phyloP scores from a whole-genome alignment of 2,113 vertebrate genomes.

The Tauraco erythrolophus region DNA sequence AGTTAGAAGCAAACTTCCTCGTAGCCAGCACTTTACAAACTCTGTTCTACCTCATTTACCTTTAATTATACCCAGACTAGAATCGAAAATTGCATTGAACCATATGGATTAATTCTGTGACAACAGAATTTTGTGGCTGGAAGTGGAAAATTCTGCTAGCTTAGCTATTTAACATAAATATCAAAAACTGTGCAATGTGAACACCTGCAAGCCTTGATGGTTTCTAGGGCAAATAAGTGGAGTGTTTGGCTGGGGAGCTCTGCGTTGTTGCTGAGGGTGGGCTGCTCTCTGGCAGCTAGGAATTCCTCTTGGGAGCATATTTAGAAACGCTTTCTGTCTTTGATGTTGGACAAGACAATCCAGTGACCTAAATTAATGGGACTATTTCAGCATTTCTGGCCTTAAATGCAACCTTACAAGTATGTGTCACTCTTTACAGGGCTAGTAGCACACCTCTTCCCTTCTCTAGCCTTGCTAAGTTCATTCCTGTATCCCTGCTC shows the following conservation, averaged over 20 bases:
- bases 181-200: accelerated
- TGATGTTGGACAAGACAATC: not conserved
- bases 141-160: not conserved
- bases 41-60: not conserved
- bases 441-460: not conserved
- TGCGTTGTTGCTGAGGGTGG: not conserved
- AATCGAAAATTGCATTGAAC: not conserved
- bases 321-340: not conserved
- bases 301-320: not conserved
- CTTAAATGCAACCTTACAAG: not conserved
- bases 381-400: not conserved
- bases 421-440: not conserved
- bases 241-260: not conserved
- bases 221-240: not conserved
- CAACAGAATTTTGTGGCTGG: not conserved
- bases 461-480: not conserved
- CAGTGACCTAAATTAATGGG: not conserved
- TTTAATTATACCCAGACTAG: not conserved
- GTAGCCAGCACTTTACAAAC: not conserved
- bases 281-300: not conserved
- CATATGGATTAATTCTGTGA: not conserved
- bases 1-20: not conserved
- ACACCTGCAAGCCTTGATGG: not conserved
- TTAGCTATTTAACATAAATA: not conserved
- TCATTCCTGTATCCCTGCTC: not conserved